A percentile compares a stretch with the other conserved stretches of the same genome.
Evolutionary conservation across 1,140 invertebrate species (phyloP).

Genomic region (Penaeus chinensis): DNA sequence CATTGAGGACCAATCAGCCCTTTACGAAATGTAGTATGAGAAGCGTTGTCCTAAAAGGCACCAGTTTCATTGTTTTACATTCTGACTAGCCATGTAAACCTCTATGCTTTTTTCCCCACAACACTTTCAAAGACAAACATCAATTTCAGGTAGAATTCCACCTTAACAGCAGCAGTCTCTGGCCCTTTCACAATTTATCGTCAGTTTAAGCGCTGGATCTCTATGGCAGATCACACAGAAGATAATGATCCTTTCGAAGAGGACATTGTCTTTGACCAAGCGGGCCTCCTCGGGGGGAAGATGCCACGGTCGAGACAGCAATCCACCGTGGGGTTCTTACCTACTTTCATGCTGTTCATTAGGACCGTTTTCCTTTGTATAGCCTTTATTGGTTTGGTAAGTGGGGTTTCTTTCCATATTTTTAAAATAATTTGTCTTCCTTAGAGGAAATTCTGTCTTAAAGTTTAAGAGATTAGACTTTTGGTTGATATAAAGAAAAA

Average conservation of each 20-base stretch:
- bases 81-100: no score
- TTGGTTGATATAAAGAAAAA: no score
- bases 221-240: conserved; percentile 57
- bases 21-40: no score
- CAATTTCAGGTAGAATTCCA: no score
- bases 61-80: no score
- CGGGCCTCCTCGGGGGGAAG: conserved; percentile 60
- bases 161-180: no score
- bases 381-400: conserved; percentile 63
- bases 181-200: conserved; percentile 49
- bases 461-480: no score
- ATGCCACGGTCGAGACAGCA: conserved; percentile 55
- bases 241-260: conserved; percentile 64
- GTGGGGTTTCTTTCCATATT: conserved; percentile 10
- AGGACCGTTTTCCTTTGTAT: conserved; percentile 63
- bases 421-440: neutral
- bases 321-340: conserved; percentile 52
- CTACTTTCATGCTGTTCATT: conserved; percentile 63
- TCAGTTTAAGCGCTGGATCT: conserved; percentile 48
- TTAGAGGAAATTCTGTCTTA: no score
- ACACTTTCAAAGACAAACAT: no score
- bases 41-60: no score
- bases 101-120: no score
- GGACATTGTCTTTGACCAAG: conserved; percentile 64
- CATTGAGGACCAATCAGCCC: no score